These are phyloP conservation scores for Daktulosphaira vitifoliae DNA, from an alignment of 1,140 invertebrate species.

Conservation along the genomic window DNA sequence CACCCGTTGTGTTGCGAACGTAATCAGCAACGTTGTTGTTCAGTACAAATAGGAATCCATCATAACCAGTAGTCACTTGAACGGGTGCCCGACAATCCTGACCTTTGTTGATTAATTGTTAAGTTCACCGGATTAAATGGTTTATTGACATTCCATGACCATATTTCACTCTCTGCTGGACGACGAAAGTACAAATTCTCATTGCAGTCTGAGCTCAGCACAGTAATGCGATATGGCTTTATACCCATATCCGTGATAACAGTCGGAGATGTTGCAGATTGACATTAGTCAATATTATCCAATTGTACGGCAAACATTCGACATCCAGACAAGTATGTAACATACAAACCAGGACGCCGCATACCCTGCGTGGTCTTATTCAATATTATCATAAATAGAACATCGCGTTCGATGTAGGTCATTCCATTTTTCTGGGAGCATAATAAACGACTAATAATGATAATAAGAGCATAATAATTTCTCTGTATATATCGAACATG, in stretches of 20 bases:
- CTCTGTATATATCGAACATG: background rate
- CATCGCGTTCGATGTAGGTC: background rate
- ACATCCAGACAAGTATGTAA: constrained; percentile 51
- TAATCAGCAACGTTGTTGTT: constrained; percentile 56
- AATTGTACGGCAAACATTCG: constrained; percentile 50
- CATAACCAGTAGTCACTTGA: constrained; percentile 50
- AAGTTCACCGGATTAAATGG: background rate
- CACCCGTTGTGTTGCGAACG: constrained; percentile 51
- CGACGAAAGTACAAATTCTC: constrained; percentile 3
- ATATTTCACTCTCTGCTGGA: constrained; percentile 13
- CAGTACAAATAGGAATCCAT: constrained; percentile 48
- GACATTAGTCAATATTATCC: constrained; percentile 25
- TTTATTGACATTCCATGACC: constrained; percentile 1
- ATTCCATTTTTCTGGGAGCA: background rate
- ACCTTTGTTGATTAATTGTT: background rate
- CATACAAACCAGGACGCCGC: constrained; percentile 42
- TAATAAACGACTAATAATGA: background rate
- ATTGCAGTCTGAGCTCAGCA: constrained; percentile 33
- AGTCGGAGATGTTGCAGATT: background rate
- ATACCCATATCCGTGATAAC: constrained; percentile 10
- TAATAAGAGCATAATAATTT: too few relatives aligned
- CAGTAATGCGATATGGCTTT: constrained; percentile 22
- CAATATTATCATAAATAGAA: background rate
- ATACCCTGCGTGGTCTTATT: constrained; percentile 38
- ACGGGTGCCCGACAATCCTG: background rate